Evolutionary conservation across 2,113 vertebrate genomes (phyloP).

Genomic region (Gracilinanus agilis): DNA sequence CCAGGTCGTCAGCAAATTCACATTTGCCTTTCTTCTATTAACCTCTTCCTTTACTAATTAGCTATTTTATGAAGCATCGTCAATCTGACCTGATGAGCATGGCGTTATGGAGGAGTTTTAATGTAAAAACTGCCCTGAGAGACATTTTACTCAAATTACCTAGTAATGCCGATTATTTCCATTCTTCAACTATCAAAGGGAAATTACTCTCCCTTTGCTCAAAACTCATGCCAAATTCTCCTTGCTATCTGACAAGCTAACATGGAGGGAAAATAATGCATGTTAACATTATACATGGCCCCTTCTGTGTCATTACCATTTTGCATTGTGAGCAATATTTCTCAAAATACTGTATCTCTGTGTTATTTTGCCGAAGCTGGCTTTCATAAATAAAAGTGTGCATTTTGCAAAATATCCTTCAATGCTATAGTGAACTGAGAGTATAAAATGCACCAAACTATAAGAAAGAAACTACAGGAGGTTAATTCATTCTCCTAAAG

Average conservation of each 20-base stretch:
- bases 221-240: conserved; percentile 43
- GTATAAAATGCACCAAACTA: not conserved
- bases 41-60: conserved; percentile 26
- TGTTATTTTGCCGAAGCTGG: not conserved
- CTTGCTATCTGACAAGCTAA: conserved; percentile 35
- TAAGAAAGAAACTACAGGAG: not conserved
- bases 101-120: conserved; percentile 29
- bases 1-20: conserved; percentile 1
- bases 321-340: not conserved
- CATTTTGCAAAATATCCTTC: conserved; percentile 14
- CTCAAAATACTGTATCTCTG: not conserved
- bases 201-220: conserved; percentile 40
- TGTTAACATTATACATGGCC: not conserved
- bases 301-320: conserved; percentile 23
- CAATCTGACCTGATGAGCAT: conserved; percentile 10
- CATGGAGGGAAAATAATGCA: conserved; percentile 8
- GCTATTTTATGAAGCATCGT: conserved; percentile 37
- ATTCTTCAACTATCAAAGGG: conserved; percentile 12
- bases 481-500: not conserved
- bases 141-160: conserved; percentile 25
- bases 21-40: conserved; percentile 13
- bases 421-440: not conserved
- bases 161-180: conserved; percentile 34
- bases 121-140: conserved; percentile 32
- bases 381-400: not conserved